Base-by-base conservation (phyloP, 2,113 vertebrate species). In the Ia io region DNA sequence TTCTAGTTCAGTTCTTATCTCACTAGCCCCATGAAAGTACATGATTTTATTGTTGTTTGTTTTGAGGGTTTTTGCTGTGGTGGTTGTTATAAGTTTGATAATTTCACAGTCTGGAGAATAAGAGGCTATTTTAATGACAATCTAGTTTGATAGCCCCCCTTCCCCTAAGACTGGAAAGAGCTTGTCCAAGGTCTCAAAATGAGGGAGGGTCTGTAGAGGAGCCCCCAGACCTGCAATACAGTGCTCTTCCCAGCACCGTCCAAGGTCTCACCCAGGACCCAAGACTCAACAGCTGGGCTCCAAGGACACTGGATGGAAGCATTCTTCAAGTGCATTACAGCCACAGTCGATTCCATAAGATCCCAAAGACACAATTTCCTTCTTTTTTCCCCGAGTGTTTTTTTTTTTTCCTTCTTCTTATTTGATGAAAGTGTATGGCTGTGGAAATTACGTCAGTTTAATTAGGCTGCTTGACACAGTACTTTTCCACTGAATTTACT, bases 401-500 rank as follows among this genome's bases (percentile, higher is more conserved):
- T 47, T 79, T 77, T 63, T 74, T 13, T 91, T 69, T 13, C 47
- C 51, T 17, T 53, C 23, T 61, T 35, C 70, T 88, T 22, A 0
- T 96, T 97, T 97, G 97, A 96, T 61, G 78, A 86, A 95, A 97
- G 85, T 69, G 65, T 96, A 89, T 96, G 90, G 84, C 91, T 88
- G 40, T 95, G 96, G 79, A 95, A 92, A 98, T 97, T 86, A 95
- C 96, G 83, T 98, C 94, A 83, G 95, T 95, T 97, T 95, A 97
- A 98, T 98, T 97, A 98, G 97, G 94, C 97, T 94, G 92, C 20
- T 87, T 85, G 96, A 96, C 96, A 96, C 98, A 96, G 98, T 98
- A 98, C 97, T 98, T 98, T 98, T 98, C 98, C 98, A 98, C 97
- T 97, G 97, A 96, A 98, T 97, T 98, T 98, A 98, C 98, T 97